Conservation (phyloP, 2,797 vertebrate species). For the Poeciliopsis presidionis region DNA sequence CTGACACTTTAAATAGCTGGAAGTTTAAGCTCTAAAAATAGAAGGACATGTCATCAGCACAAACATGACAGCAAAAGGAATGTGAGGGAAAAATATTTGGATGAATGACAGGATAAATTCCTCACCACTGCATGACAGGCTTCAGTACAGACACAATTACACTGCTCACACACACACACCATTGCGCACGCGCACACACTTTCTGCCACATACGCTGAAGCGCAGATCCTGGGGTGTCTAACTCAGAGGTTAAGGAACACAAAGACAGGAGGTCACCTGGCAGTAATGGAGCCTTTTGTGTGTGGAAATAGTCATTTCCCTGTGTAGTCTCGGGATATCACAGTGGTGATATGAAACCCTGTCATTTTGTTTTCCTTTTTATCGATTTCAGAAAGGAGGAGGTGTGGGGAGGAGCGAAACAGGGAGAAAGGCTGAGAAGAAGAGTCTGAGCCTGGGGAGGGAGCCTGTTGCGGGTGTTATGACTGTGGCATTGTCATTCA, state of each 20-base stretch:
- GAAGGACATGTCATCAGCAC: constrained; percentile 21
- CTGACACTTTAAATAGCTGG: constrained; percentile 28
- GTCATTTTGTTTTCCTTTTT: constrained; percentile 78
- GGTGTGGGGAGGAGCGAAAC: constrained; percentile 45
- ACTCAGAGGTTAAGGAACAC: constrained; percentile 71
- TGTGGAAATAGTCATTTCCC: constrained; percentile 80
- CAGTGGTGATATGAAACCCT: constrained; percentile 71
- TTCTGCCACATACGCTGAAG: constrained; percentile 41
- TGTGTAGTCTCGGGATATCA: constrained; percentile 72
- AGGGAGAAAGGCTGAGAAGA: constrained; percentile 41
- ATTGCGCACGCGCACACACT: constrained; percentile 10
- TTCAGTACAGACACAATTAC: constrained; percentile 50
- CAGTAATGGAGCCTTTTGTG: constrained; percentile 83
- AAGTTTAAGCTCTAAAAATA: constrained; percentile 50
- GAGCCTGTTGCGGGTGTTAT: constrained; percentile 66
- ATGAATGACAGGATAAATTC: constrained; percentile 60
- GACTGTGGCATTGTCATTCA: constrained; percentile 78
- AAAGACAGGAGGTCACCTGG: constrained; percentile 75
- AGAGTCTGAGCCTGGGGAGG: constrained; percentile 38
- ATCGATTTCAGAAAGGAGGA: constrained; percentile 60
- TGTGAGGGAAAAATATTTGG: constrained; percentile 13
- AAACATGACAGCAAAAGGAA: constrained; percentile 37
- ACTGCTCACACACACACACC: constrained; percentile 29
- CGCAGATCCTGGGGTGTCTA: constrained; percentile 56
- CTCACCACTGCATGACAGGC: constrained; percentile 37